Evolutionary conservation across 2,113 vertebrate genomes (phyloP), one percentile per base, ranked within the genome.

Genomic region (Bubalus kerabau): DNA sequence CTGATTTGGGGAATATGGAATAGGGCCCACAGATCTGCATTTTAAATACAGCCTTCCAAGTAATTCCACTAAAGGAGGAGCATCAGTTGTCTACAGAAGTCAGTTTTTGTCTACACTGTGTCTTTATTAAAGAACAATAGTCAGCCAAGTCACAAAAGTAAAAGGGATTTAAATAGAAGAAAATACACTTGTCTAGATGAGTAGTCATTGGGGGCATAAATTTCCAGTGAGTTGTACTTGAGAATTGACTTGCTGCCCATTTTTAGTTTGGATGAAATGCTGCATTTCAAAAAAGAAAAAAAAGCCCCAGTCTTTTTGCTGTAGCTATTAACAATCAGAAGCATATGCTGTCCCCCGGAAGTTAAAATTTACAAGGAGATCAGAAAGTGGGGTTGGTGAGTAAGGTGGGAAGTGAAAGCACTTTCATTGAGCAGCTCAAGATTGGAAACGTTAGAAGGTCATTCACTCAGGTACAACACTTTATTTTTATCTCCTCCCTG

Each of bases 401-500:
- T 11, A 71, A 7, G 48, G 13, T 62, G 50, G 50, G 56, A 83
- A 48, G 90, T 40, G 74, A 91, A 96, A 94, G 54, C 12, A 36
- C 5, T 94, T 98, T 95, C 80, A 28, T 92, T 52, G 54, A 94
- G 59, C 10, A 17, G 26, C 71, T 95, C 43, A 60, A 54, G 21
- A 26, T 83, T 97, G 97, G 90, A 86, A 82, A 32, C 23, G 32
- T 40, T 43, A 36, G 46, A 94, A 97, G 88, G 78, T 87, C 86
- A 92, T 86, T 93, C 57, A 57, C 24, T 98, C 97, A 97, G 83
- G 71, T 87, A 46, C 57, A 64, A 81, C 28, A 57, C 67, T 97
- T 94, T 97, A 96, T 97, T 96, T 97, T 93, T 98, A 97, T 94
- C 87, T 87, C 15, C 43, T 97, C 78, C 50, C 15, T 52, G 83